A percentile compares a stretch with the other conserved stretches of the same genome.
phyloP scores from a whole-genome alignment of 2,797 vertebrate genomes.

The Uromys caudimaculatus region DNA sequence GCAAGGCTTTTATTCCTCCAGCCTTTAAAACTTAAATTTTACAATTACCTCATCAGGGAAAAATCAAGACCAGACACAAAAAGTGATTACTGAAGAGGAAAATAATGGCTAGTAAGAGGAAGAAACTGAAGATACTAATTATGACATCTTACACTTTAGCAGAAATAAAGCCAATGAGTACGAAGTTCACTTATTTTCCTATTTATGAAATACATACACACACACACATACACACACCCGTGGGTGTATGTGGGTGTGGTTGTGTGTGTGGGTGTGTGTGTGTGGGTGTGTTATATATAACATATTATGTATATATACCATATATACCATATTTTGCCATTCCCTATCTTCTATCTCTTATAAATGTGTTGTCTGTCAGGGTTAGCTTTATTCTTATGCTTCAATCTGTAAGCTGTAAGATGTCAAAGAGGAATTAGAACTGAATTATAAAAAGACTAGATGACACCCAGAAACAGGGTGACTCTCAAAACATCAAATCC shows the following conservation, averaged over 20 bases:
- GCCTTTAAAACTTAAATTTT: neutral
- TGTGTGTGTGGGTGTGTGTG: too few species aligned
- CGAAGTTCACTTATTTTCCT: neutral
- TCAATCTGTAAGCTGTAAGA: neutral
- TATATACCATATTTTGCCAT: neutral
- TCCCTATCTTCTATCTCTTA: neutral
- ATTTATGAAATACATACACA: neutral
- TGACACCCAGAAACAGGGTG: neutral
- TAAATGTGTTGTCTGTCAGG: neutral
- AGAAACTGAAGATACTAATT: slow-evolving; percentile 8
- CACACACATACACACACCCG: too few species aligned
- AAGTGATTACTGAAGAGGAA: slow-evolving; percentile 12
- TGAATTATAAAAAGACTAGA: neutral
- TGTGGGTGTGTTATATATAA: neutral
- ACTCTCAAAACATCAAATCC: neutral
- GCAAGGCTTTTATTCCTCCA: neutral
- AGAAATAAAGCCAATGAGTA: neutral
- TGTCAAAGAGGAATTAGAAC: slow-evolving; percentile 14
- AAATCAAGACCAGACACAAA: slow-evolving; percentile 18
- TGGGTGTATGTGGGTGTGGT: too few species aligned
- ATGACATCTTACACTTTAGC: neutral
- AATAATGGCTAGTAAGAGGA: neutral
- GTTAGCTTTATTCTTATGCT: neutral
- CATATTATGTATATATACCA: neutral
- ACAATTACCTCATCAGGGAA: neutral